Conservation (phyloP, 2,888 invertebrate genomes). For the Zygogramma bicolorata region DNA sequence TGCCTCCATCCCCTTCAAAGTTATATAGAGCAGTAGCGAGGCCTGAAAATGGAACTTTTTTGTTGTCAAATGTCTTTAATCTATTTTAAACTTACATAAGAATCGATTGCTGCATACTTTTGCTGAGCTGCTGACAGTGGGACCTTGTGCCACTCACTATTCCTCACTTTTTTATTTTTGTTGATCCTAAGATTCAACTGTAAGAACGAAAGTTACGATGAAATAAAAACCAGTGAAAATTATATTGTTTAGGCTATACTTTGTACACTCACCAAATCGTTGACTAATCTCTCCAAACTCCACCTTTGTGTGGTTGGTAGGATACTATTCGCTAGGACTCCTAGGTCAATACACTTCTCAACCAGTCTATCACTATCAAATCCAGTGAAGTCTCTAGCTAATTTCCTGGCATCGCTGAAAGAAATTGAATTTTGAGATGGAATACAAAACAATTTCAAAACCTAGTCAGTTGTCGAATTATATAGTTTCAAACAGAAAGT, state of each 20-base stretch:
- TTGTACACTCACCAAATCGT: constrained; percentile 68
- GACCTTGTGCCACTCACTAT: constrained; percentile 73
- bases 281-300: constrained; percentile 73
- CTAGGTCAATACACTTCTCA: constrained; percentile 72
- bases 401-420: constrained; percentile 73
- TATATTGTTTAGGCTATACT: not conserved
- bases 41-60: constrained; percentile 19
- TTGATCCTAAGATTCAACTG: constrained; percentile 69
- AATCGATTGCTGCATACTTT: constrained; percentile 75
- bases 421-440: constrained; percentile 12
- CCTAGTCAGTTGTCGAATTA: no score
- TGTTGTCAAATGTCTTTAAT: not conserved
- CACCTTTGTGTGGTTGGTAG: constrained; percentile 69
- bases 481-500: no score
- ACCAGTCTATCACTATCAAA: constrained; percentile 69
- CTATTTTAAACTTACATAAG: constrained; percentile 68
- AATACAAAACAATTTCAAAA: not conserved
- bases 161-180: constrained; percentile 71
- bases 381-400: constrained; percentile 73
- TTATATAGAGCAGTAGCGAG: constrained; percentile 26
- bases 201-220: constrained; percentile 40
- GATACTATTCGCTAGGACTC: constrained; percentile 70
- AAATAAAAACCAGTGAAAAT: not conserved
- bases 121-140: constrained; percentile 71
- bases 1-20: constrained; percentile 16